phyloP scores from a whole-genome alignment of 2,797 vertebrate genomes.

The Poliocrania exsul region DNA sequence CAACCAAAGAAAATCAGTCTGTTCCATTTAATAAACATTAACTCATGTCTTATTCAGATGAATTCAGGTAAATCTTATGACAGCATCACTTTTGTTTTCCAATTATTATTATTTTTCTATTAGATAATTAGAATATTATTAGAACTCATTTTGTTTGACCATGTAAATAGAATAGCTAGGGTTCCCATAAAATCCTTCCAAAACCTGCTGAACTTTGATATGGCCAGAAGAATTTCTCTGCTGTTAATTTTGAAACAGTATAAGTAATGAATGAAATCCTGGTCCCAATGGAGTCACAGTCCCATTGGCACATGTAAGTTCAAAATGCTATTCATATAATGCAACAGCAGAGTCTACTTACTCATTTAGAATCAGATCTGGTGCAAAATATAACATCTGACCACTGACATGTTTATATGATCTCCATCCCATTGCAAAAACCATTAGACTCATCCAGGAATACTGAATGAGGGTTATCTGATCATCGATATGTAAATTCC shows the following conservation, averaged over 20 bases:
- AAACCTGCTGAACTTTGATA: background rate
- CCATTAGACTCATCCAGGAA: conserved; percentile 98
- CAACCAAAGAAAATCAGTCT: background rate
- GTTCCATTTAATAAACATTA: background rate
- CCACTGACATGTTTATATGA: conserved; percentile 94
- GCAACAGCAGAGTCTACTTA: conserved; percentile 79
- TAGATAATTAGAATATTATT: background rate
- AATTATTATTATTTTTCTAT: background rate
- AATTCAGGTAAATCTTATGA: background rate
- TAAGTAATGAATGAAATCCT: background rate
- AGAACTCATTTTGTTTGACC: background rate
- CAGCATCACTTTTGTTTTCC: background rate
- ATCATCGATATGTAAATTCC: conserved; percentile 93
- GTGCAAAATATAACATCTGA: conserved; percentile 96
- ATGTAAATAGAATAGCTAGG: background rate
- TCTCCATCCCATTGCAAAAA: conserved; percentile 95
- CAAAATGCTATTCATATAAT: background rate
- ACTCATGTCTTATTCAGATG: background rate
- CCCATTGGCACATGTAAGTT: background rate
- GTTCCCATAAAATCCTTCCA: background rate
- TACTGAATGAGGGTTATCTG: conserved; percentile 99
- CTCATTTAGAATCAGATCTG: conserved; percentile 94
- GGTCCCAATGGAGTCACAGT: background rate
- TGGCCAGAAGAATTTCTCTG: background rate
- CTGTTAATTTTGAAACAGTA: background rate